phyloP scores from a whole-genome alignment of 1,140 invertebrate genomes.

The Drosophila varians region DNA sequence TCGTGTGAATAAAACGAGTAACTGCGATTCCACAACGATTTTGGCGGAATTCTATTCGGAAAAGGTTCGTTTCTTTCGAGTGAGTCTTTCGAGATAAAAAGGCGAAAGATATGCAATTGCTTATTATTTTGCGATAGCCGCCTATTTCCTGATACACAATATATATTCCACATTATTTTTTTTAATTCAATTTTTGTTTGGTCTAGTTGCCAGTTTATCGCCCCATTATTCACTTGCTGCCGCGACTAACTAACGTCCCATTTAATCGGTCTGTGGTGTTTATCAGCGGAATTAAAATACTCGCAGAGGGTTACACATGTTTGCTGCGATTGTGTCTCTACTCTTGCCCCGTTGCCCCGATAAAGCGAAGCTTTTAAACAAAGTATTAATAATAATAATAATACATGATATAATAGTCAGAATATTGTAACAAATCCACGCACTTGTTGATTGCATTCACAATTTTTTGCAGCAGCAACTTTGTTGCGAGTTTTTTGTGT shows the following conservation, averaged over 20 bases:
- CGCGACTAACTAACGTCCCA: conserved; percentile 6
- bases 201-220: not conserved
- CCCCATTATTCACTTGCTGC: conserved; percentile 1
- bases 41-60: conserved; percentile 2
- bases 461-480: conserved; percentile 3
- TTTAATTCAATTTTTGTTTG: not conserved
- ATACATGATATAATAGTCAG: not conserved
- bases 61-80: conserved; percentile 26
- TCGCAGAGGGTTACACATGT: conserved; percentile 36
- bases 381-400: no score
- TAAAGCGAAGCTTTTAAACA: conserved; percentile 20
- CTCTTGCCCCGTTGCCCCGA: conserved; percentile 3
- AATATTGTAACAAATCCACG: conserved; percentile 24
- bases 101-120: no score
- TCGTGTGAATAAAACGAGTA: conserved; percentile 5
- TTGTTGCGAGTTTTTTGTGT: conserved; percentile 1
- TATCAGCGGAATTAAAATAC: conserved; percentile 34
- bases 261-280: conserved; percentile 22
- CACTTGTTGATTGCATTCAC: conserved; percentile 68
- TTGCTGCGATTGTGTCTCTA: conserved; percentile 23
- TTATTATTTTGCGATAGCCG: not conserved
- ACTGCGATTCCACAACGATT: not conserved
- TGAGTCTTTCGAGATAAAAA: no score
- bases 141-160: not conserved
- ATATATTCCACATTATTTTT: not conserved